Base-by-base conservation (phyloP, 2,797 vertebrate species). In the Ptychobarbus kaznakovi region DNA sequence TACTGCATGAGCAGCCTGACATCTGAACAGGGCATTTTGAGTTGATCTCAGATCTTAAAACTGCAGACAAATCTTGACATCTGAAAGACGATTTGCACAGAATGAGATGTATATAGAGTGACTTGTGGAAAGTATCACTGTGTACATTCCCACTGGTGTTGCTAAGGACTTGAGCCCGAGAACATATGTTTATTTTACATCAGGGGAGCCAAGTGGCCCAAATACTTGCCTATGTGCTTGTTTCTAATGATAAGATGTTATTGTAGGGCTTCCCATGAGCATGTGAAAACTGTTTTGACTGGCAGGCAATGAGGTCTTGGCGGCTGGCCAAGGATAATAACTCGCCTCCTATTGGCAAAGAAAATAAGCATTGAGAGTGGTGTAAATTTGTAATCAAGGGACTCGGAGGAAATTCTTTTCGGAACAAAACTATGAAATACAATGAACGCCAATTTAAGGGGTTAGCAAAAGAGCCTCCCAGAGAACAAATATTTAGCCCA, bases 371-470 rank as follows among this genome's bases (percentile, higher is more conserved):
- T 56, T 9, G 74, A 80, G 61, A 79, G 61, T 77, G 76, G 73
- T 83, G 84, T 70, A 86, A 69, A 89, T 88, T 81, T 89, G 80
- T 86, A 89, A 90, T 90, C 89, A 90, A 88, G 86, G 51, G 68
- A 77, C 70, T n/a, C 9, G 9, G 82, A 89, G 83, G 89, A 90
- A 89, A 89, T 87, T 86, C 70, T 87, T 85, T 86, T 85, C 61
- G 77, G 86, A 87, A 81, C 58, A 88, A 88, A 90, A 90, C 86
- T 86, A 88, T 83, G 78, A 86, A 78, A 81, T 70, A 80, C 72
- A 81, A 80, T 56, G 46, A 80, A 82, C 13, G 20, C 44, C 77
- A 80, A 84, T 84, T 84, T 80, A 72, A 80, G 84, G 53, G 84
- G 80, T 81, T 56, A 74, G 79, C 25, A 75, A 84, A 82, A 66